A percentile compares a stretch with the other conserved stretches of the same genome.
phyloP scores from a whole-genome alignment of 2,113 vertebrate species.

The Coreoperca whiteheadi region DNA sequence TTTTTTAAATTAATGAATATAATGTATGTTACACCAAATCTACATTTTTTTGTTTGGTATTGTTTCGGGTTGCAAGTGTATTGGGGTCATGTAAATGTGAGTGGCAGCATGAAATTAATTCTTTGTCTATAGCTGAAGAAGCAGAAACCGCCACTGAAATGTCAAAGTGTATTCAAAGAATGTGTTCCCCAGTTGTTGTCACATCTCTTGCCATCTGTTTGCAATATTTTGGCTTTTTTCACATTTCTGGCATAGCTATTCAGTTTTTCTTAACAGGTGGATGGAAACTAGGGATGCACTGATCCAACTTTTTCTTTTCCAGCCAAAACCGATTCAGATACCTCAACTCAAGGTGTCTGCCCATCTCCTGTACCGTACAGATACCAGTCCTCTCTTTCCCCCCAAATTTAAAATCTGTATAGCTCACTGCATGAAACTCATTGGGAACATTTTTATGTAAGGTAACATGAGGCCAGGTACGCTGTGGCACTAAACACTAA shows the following conservation, averaged over 20 bases:
- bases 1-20: neutral
- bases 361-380: neutral
- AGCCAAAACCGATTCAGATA: neutral
- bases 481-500: neutral
- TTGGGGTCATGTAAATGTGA: neutral
- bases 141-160: neutral
- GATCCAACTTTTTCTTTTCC: neutral
- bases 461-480: neutral
- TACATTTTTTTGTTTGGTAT: neutral
- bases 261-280: neutral
- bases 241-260: neutral
- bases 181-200: neutral
- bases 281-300: neutral
- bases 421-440: neutral
- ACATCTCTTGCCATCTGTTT: neutral
- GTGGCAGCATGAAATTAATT: neutral
- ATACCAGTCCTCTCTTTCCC: neutral
- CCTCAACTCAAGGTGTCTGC: neutral
- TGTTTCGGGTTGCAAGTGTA: neutral
- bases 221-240: neutral
- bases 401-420: neutral
- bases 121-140: slow-evolving; percentile 2
- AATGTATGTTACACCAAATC: neutral
- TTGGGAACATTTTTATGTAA: neutral
- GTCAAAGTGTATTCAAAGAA: neutral